Evolutionary conservation across 2,113 vertebrate genomes (phyloP).

Genomic region (Ophthalmolycus amberensis): DNA sequence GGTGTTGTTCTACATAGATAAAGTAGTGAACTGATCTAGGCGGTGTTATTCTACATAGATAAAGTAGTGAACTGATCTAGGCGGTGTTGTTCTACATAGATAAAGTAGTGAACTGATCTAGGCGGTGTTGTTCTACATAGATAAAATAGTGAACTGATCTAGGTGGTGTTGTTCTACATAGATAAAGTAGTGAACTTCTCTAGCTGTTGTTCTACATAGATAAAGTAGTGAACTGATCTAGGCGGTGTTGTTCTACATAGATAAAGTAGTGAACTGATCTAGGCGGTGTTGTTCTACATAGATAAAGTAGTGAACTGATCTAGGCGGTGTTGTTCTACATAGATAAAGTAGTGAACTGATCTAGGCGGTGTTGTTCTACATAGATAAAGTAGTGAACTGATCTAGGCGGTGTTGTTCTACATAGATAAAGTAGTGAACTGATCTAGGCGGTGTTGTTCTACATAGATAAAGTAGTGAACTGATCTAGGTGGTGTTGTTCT

Average conservation of each 20-base stretch:
- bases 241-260: constrained; percentile 82
- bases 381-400: constrained; percentile 73
- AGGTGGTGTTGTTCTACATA: constrained; percentile 81
- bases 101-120: not conserved
- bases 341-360: not conserved
- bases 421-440: not conserved
- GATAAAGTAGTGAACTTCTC: constrained; percentile 43
- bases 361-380: constrained; percentile 72
- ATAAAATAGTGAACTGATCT: not conserved
- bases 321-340: not conserved
- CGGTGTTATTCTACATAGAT: constrained; percentile 84
- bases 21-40: not conserved
- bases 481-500: constrained; percentile 4
- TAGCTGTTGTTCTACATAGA: not conserved
- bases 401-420: not conserved
- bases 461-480: not conserved
- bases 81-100: not conserved
- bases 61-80: not conserved
- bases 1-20: not conserved
- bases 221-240: not conserved
- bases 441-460: not conserved
- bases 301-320: not conserved
- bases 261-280: constrained; percentile 43
- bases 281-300: not conserved
- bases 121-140: not conserved